A percentile compares a stretch with the other conserved stretches of the same genome.
These are phyloP conservation scores for Ectropis grisescens DNA, from an alignment of 1,140 invertebrate species.

Conservation along the genomic window DNA sequence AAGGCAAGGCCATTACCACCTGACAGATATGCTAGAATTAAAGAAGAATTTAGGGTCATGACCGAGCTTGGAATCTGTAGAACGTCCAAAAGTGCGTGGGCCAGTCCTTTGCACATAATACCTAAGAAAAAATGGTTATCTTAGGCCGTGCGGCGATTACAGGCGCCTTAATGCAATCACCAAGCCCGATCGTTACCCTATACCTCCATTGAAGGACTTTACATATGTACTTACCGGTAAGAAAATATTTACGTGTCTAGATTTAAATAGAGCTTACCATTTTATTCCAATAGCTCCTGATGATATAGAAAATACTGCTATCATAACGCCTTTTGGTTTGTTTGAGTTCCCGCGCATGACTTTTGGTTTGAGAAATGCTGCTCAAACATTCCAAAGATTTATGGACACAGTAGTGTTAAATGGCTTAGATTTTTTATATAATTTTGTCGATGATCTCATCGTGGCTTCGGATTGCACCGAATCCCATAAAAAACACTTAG, in stretches of 20 bases:
- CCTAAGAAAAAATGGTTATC: conserved; percentile 2
- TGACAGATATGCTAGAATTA: conserved; percentile 6
- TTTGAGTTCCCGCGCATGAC: neutral
- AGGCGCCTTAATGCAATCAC: conserved; percentile 1
- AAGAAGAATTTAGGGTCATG: conserved; percentile 6
- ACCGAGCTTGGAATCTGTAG: conserved; percentile 8
- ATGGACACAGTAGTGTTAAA: neutral
- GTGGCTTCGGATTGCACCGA: neutral
- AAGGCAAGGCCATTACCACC: conserved; percentile 7
- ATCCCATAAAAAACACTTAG: conserved; percentile 1
- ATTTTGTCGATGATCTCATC: neutral
- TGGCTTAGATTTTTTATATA: neutral
- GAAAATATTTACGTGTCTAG: no score
- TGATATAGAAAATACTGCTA: no score
- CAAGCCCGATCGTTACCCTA: neutral
- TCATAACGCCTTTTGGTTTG: no score
- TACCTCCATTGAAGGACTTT: neutral
- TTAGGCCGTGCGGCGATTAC: conserved; percentile 1
- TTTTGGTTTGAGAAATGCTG: neutral
- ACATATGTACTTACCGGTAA: conserved; percentile 3
- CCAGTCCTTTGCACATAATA: conserved; percentile 5
- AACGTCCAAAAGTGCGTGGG: conserved; percentile 4
- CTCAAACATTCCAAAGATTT: no score
- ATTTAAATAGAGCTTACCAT: no score
- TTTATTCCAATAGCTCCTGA: no score